Conservation (phyloP, 2,797 vertebrate genomes). For the Champsocephalus gunnari region DNA sequence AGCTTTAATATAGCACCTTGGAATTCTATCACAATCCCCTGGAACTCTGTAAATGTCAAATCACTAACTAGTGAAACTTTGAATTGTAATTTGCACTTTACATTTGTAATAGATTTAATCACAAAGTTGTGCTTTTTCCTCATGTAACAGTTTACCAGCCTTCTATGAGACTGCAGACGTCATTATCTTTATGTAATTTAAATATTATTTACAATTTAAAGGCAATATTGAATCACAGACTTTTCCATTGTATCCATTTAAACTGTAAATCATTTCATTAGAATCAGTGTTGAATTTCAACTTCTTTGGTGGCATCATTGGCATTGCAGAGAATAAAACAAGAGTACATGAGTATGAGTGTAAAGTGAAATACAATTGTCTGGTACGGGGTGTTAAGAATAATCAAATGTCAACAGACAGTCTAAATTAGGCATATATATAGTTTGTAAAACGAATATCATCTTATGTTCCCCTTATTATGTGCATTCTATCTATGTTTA, state of each 20-base stretch:
- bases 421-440: neutral
- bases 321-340: neutral
- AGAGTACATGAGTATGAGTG: neutral
- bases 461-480: neutral
- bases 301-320: neutral
- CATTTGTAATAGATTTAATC: conserved; percentile 3
- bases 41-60: conserved; percentile 66
- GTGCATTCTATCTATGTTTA: neutral
- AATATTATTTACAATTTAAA: neutral
- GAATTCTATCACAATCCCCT: conserved; percentile 61
- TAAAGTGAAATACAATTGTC: conserved; percentile 4
- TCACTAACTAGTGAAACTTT: conserved; percentile 55
- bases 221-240: neutral
- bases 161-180: neutral
- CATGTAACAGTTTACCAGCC: neutral
- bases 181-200: neutral
- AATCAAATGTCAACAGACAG: neutral
- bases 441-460: neutral
- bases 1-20: conserved; percentile 56
- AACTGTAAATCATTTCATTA: neutral
- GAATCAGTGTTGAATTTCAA: conserved; percentile 15
- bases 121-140: neutral
- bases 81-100: conserved; percentile 42
- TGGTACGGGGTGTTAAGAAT: conserved; percentile 11
- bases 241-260: neutral